A percentile compares a stretch with the other conserved stretches of the same genome.
Conservation (phyloP, 2,113 vertebrate genomes). For the Thalassarche chlororhynchos region DNA sequence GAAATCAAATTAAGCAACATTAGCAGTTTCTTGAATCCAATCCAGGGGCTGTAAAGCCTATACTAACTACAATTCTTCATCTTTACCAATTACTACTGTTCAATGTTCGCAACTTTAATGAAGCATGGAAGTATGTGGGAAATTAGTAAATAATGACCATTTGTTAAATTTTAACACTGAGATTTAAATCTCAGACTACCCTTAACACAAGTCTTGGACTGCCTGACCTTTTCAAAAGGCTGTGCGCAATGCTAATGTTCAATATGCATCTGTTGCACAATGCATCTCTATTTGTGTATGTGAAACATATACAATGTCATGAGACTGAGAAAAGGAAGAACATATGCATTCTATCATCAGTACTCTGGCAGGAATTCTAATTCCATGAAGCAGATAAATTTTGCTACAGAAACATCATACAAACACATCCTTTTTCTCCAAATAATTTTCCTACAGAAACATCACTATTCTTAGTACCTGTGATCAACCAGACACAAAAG, state of each 20-base stretch:
- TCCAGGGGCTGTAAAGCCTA: constrained; percentile 4
- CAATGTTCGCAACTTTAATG: not conserved
- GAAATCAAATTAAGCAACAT: constrained; percentile 38
- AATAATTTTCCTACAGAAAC: not conserved
- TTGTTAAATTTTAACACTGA: not conserved
- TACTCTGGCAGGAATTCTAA: not conserved
- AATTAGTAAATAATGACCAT: not conserved
- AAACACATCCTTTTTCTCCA: not conserved
- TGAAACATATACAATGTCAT: not conserved
- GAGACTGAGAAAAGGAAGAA: not conserved
- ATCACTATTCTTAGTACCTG: not conserved
- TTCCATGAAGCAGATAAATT: not conserved
- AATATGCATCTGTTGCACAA: not conserved
- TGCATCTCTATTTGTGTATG: not conserved
- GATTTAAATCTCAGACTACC: not conserved
- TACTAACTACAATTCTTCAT: not conserved
- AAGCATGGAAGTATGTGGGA: not conserved
- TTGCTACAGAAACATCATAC: not conserved
- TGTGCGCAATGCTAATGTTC: not conserved
- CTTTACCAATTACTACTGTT: not conserved
- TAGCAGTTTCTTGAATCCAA: not conserved
- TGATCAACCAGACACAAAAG: not conserved
- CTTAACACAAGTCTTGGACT: not conserved
- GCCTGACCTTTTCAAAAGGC: not conserved
- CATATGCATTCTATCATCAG: not conserved